A percentile compares a stretch with the other conserved stretches of the same genome.
Conservation (phyloP, 2,888 invertebrate genomes). For the Iselma pallidipennis region DNA sequence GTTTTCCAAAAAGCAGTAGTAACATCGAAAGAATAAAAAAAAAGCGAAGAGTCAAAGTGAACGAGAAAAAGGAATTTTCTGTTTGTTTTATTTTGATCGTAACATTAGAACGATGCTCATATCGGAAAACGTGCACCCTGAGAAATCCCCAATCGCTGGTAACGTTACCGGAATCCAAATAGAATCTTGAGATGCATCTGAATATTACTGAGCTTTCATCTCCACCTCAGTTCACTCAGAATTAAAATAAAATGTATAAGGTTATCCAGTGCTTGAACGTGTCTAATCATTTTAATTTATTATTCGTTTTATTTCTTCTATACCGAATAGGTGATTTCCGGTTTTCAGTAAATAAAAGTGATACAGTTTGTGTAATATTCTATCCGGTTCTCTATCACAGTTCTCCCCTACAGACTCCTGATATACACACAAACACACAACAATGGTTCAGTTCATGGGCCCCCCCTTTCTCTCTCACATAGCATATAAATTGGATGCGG, state of each 20-base stretch:
- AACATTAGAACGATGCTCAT: background rate
- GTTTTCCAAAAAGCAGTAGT: background rate
- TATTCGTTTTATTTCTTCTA: no score
- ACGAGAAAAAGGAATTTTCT: no score
- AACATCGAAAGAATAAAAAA: background rate
- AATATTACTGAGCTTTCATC: background rate
- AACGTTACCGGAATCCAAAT: background rate
- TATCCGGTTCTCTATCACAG: background rate
- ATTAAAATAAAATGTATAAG: no score
- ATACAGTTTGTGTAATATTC: background rate
- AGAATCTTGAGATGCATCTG: background rate
- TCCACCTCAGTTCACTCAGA: no score
- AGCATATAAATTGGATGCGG: constrained; percentile 7
- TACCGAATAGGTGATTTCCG: background rate
- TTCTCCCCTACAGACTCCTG: background rate
- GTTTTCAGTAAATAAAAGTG: background rate
- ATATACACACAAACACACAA: constrained; percentile 27
- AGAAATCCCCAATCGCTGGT: background rate
- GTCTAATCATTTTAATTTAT: background rate
- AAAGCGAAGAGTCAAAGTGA: background rate
- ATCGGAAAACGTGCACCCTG: constrained; percentile 1
- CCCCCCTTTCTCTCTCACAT: constrained; percentile 14
- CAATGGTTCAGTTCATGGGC: constrained; percentile 23
- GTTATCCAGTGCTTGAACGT: no score
- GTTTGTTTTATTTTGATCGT: background rate